Evolutionary conservation across 2,797 vertebrate genomes (phyloP), one percentile per base, ranked within the genome.

Genomic region (Enteromius unitaeniatus): DNA sequence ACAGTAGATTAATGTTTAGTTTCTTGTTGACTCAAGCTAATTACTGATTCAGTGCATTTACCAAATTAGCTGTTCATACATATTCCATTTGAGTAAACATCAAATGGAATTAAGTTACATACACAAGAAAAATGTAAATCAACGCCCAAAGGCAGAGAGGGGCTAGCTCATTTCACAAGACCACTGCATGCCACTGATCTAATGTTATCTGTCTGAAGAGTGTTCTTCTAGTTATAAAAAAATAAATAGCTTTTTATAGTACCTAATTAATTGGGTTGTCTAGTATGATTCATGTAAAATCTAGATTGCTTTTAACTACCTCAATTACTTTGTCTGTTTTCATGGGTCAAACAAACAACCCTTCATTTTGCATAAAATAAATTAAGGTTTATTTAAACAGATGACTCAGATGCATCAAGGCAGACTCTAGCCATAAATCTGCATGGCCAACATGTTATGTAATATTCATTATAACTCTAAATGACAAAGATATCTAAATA

Each of bases 331-430:
- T 73, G 7, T 81, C 26, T 73, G 53, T 81, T 72, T 49, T 60
- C 51, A 60, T 60, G 51, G 65, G 51, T 81, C 23, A 72, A 72
- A 60, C 67, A 45, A 70, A 34, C 34, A 34, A 34, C 40, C n/a
- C 11, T 34, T 73, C 19, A 23, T 72, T 81, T 81, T 81, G 68
- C 26, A 81, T 72, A 45, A 72, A 72, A 70, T 55, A 31, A 72
- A 55, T 69, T 3, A 60, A 47, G 49, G 23, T 53, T 72, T 45
- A 58, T 45, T 69, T 70, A 70, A 70, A 80, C 34, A 28, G 49
- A 80, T 80, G 31, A 72, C 67, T 60, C 51, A 7, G 34, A 42
- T 4, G 65, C n/a, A 70, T 42, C 19, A 80, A 69, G 64, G 34
- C 34, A 58, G 51, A 42, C 11, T 0, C 31, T 49, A 4, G 74